Evolutionary conservation across 53 echinoderm and acorn worm species (phyloP).

Genomic region (Holothuria scabra): DNA sequence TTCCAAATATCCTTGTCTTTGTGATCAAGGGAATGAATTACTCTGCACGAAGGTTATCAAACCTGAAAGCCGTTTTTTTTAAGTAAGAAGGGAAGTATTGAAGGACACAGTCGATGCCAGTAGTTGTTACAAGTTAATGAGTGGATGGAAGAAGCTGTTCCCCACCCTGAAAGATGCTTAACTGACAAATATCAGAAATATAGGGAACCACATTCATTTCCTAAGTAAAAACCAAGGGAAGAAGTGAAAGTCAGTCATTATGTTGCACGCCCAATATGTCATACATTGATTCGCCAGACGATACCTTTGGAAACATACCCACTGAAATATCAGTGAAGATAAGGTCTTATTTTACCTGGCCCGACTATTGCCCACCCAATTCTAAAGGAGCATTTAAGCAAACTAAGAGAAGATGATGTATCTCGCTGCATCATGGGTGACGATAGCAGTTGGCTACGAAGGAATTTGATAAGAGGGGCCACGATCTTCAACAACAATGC

Average conservation of each 20-base stretch:
- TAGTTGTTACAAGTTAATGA: no score
- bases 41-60: no score
- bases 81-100: no score
- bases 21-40: no score
- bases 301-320: slow-evolving; percentile 67
- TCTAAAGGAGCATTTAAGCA: slow-evolving; percentile 47
- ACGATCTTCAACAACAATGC: slow-evolving; percentile 62
- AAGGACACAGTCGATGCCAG: no score
- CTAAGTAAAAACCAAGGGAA: slow-evolving; percentile 57
- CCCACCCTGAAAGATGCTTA: slow-evolving; percentile 35
- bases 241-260: slow-evolving; percentile 54
- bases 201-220: slow-evolving; percentile 70
- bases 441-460: slow-evolving; percentile 56
- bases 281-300: slow-evolving; percentile 59
- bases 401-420: slow-evolving; percentile 64
- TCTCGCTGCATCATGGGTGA: slow-evolving; percentile 66
- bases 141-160: slow-evolving; percentile 50
- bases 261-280: slow-evolving; percentile 64
- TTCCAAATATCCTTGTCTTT: no score
- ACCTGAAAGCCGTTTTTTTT: no score
- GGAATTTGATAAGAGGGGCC: slow-evolving; percentile 64
- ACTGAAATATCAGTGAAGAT: slow-evolving; percentile 4
- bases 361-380: slow-evolving; percentile 33
- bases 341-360: no score
- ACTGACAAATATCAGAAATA: slow-evolving; percentile 66